phyloP scores from a whole-genome alignment of 2,797 vertebrate species.

The Chaenodraco wilsoni region DNA sequence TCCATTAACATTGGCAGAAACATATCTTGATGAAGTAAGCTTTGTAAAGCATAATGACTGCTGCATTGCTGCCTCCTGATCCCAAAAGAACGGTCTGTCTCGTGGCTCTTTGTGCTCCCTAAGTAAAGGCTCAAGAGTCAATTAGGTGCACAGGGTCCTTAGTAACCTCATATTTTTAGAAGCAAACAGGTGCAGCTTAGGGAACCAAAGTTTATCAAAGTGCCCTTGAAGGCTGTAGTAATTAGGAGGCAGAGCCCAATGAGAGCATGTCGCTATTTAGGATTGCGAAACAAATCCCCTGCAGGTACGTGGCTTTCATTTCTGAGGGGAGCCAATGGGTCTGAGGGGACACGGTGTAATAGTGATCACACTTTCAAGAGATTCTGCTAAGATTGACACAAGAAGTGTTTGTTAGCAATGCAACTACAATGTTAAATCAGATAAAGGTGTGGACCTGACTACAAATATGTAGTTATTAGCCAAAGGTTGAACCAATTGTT shows the following conservation, averaged over 20 bases:
- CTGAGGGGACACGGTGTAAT: slow-evolving; percentile 21
- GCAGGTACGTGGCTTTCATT: slow-evolving; percentile 35
- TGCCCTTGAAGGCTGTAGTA: slow-evolving; percentile 40
- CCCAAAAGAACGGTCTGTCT: slow-evolving; percentile 50
- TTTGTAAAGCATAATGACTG: slow-evolving; percentile 22
- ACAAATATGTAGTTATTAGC: slow-evolving; percentile 10
- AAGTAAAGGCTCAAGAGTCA: slow-evolving; percentile 69
- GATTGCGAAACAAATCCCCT: slow-evolving; percentile 49
- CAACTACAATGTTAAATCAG: slow-evolving; percentile 11
- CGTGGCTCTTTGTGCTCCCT: slow-evolving; percentile 43
- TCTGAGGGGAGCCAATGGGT: slow-evolving; percentile 40
- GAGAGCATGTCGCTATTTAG: slow-evolving; percentile 61
- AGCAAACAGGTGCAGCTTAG: slow-evolving; percentile 73
- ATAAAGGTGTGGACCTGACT: background rate
- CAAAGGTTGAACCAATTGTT: too few species aligned
- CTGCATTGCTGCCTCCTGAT: slow-evolving; percentile 29
- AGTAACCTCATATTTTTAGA: slow-evolving; percentile 73
- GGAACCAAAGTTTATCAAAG: slow-evolving; percentile 54
- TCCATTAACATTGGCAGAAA: background rate
- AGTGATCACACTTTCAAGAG: slow-evolving; percentile 25
- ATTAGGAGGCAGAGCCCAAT: slow-evolving; percentile 54
- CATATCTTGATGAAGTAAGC: background rate
- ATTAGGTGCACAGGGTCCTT: slow-evolving; percentile 59
- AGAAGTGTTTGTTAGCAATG: slow-evolving; percentile 1
- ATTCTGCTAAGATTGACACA: slow-evolving; percentile 13